Conservation (phyloP, 1,140 invertebrate genomes). For the Caerostris extrusa region DNA sequence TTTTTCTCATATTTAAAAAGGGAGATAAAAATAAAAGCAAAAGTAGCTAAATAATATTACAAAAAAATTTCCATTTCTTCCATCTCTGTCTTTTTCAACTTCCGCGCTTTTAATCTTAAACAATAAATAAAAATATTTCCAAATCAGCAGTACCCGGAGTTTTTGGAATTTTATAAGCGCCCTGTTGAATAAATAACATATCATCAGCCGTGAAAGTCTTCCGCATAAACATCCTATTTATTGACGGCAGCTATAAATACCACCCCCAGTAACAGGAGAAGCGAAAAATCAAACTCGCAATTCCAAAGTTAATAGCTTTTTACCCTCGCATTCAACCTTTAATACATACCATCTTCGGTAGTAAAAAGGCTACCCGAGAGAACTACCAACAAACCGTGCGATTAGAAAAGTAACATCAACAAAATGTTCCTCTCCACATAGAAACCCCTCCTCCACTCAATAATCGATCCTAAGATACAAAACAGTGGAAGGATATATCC, state of each 20-base stretch:
- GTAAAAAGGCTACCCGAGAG: background rate
- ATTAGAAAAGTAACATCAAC: conserved; percentile 51
- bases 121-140: background rate
- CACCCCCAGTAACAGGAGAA: background rate
- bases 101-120: no score
- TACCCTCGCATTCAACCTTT: conserved; percentile 37
- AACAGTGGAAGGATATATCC: conserved; percentile 15
- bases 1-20: background rate
- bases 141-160: background rate
- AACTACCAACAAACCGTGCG: conserved; percentile 22
- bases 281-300: conserved; percentile 32
- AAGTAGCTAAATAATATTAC: background rate
- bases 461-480: conserved; percentile 46
- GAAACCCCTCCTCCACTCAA: background rate
- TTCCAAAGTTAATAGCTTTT: conserved; percentile 56
- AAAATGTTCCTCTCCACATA: background rate
- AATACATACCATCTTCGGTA: conserved; percentile 22
- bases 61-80: background rate
- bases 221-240: conserved; percentile 51
- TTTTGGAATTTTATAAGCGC: conserved; percentile 19
- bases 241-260: conserved; percentile 41
- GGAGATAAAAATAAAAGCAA: background rate
- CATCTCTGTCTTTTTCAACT: background rate
- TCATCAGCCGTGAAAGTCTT: background rate
- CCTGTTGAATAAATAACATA: conserved; percentile 50